Percentiles rank a stretch among this genome's conserved stretches.
Evolutionary conservation across 2,797 vertebrate species (phyloP).

Genomic region (Coluber constrictor): DNA sequence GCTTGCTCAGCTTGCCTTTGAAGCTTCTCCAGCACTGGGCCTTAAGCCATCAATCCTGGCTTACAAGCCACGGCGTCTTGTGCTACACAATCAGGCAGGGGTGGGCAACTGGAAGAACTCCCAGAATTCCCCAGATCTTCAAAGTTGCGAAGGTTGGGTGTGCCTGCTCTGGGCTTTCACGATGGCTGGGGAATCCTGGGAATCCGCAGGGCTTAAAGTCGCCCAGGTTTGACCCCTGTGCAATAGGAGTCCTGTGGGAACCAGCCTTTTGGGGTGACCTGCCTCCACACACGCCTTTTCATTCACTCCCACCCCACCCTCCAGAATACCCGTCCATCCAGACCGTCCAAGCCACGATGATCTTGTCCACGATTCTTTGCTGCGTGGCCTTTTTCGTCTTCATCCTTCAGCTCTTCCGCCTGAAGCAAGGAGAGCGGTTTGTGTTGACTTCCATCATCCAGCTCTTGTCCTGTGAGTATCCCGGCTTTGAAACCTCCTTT

Average conservation of each 20-base stretch:
- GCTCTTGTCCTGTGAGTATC: constrained; percentile 86
- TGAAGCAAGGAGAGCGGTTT: constrained; percentile 94
- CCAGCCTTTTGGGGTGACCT: neutral
- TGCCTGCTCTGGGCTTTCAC: neutral
- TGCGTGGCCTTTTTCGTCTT: constrained; percentile 90
- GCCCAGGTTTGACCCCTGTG: too few relatives aligned
- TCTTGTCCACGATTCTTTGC: constrained; percentile 87
- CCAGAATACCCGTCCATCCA: constrained; percentile 82
- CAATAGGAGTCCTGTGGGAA: neutral
- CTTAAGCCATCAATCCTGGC: neutral
- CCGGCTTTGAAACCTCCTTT: accelerated
- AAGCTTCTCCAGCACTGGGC: neutral
- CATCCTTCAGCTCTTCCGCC: constrained; percentile 91
- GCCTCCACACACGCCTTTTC: neutral
- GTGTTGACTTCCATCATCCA: constrained; percentile 88
- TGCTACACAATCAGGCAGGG: neutral
- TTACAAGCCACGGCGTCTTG: neutral
- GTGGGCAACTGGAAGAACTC: neutral
- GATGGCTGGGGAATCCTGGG: neutral
- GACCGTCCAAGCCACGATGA: constrained; percentile 89
- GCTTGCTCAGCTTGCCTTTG: neutral
- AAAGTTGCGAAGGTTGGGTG: neutral
- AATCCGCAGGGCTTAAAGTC: neutral
- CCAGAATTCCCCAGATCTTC: neutral
- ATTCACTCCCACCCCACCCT: neutral